phyloP scores from a whole-genome alignment of 2,113 vertebrate genomes.

The Elephantulus edwardii region DNA sequence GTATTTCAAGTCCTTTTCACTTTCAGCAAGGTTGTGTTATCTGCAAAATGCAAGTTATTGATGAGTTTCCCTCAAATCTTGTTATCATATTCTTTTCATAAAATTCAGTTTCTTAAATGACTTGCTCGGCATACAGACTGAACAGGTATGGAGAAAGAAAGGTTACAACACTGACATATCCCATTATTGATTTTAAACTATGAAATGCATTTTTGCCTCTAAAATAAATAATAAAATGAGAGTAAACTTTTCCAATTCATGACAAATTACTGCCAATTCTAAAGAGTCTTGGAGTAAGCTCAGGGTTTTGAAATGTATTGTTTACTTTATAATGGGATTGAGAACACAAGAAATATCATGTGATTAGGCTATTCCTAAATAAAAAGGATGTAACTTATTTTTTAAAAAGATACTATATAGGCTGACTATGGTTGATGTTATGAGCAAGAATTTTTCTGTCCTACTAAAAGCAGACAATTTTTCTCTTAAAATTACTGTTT shows the following conservation, averaged over 20 bases:
- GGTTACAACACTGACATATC: too few relatives aligned
- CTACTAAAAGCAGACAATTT: slow-evolving; percentile 28
- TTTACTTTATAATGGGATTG: not conserved
- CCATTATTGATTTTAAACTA: too few relatives aligned
- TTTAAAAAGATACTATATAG: not conserved
- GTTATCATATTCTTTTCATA: too few relatives aligned
- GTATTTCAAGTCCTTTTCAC: too few relatives aligned
- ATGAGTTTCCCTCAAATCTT: too few relatives aligned
- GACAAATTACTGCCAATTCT: not conserved
- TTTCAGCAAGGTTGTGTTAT: too few relatives aligned
- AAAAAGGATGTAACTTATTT: slow-evolving; percentile 20
- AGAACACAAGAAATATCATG: not conserved
- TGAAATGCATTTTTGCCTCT: not conserved
- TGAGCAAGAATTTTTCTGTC: not conserved
- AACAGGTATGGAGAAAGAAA: too few relatives aligned
- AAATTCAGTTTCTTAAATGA: too few relatives aligned
- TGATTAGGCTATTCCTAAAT: not conserved
- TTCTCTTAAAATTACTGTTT: too few relatives aligned
- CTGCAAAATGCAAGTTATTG: too few relatives aligned
- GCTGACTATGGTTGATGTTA: slow-evolving; percentile 7
- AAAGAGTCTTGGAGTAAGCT: not conserved
- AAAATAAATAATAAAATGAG: slow-evolving; percentile 20
- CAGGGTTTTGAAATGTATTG: not conserved
- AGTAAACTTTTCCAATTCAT: slow-evolving; percentile 9
- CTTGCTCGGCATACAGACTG: too few relatives aligned